phyloP scores from a whole-genome alignment of 2,113 vertebrate genomes.

The Paratilapia polleni region DNA sequence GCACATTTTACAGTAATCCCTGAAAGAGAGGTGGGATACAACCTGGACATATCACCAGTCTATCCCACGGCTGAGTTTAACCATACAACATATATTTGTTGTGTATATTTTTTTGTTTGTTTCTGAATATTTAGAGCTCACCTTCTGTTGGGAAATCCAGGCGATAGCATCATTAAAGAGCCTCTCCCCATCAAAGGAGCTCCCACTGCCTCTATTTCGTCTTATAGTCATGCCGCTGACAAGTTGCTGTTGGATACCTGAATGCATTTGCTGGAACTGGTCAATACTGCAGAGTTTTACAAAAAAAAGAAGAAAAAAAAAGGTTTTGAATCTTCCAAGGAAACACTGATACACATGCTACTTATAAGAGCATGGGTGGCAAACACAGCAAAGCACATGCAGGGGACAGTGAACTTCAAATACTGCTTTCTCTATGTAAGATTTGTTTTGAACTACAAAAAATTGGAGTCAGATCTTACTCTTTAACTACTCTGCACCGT shows the following conservation, averaged over 20 bases:
- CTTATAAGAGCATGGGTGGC: no score
- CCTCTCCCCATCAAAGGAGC: conserved; percentile 82
- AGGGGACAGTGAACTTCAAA: no score
- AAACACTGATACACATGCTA: not conserved
- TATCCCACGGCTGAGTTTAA: not conserved
- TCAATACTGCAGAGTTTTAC: conserved; percentile 53
- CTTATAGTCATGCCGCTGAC: conserved; percentile 43
- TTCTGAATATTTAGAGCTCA: conserved; percentile 58
- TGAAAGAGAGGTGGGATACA: not conserved
- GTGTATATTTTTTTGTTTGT: not conserved
- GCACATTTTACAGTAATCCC: not conserved
- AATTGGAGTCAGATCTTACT: not conserved
- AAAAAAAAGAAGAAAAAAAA: conserved; percentile 6
- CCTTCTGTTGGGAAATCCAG: conserved; percentile 94
- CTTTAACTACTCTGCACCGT: not conserved
- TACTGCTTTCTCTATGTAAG: not conserved
- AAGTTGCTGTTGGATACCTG: conserved; percentile 33
- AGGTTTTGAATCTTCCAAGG: not conserved
- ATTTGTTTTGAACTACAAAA: not conserved
- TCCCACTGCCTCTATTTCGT: conserved; percentile 77
- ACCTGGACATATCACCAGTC: not conserved
- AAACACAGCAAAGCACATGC: no score
- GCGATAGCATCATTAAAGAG: conserved; percentile 84
- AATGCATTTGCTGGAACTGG: conserved; percentile 38
- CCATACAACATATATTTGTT: not conserved